Base-by-base conservation (phyloP, 2,113 vertebrate species). In the Mungos mungo region DNA sequence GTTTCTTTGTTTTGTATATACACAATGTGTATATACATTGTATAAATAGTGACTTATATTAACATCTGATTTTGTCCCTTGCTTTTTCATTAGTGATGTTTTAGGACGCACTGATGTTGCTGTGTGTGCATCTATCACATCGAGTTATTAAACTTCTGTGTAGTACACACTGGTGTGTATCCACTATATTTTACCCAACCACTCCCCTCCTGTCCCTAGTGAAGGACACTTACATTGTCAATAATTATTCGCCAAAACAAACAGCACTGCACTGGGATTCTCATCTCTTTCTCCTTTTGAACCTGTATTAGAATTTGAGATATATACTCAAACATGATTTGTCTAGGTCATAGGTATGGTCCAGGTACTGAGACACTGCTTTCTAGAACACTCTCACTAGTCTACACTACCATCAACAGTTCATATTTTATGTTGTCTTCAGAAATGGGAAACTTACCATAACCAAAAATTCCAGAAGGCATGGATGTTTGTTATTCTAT, bases 271-370 rank as follows among this genome's bases (percentile, higher is more conserved):
- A 45, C 9, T 31, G 8, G 16, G 47, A 85, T 19, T 25, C 9
- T 69, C 33, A 69, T 83, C 52, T 0, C 6, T 72, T 90, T 93
- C 29, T 68, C 54, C 47, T 74, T 72, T 76, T 81, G 47, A 52
- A 66, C 69, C 33, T 93, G n/a, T 5, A 38, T 33, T 74, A 54
- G 47, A 81, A 69, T 91, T 57, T 74, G 54, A 96, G 69, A 18
- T 33, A 35, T 7, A 14, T 27, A 52, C 7, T 25, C 2, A 15
- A 19, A 35, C 10, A 3, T 65, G 23, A 33, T 13, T 54, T 86
- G 45, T 25, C 21, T 7, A 31, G 21, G 16, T 47, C 14, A 15
- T 27, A 71, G 14, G 6, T 50, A 33, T 5, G 0, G 16, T 72
- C 27, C 12, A 11, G 1, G 31, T 21, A 1, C 4, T 27, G 47